These are phyloP conservation scores for Scolanthus callimorphus DNA, from an alignment of 92 coral and sea anemone species.

Conservation along the genomic window DNA sequence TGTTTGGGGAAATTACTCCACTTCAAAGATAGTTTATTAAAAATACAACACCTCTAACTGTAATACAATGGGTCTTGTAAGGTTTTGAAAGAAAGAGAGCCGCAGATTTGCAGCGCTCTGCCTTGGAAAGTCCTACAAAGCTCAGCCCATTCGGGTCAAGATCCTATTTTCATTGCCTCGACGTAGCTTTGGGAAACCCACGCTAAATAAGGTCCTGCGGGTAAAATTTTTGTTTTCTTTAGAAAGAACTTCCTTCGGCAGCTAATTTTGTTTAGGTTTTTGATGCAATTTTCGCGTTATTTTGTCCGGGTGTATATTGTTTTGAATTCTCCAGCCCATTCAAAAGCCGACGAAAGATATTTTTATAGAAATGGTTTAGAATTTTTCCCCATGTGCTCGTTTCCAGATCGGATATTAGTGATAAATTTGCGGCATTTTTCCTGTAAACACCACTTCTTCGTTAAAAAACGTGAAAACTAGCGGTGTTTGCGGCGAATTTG, in stretches of 20 bases:
- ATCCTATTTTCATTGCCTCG: too few species aligned
- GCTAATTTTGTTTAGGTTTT: not conserved
- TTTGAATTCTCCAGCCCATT: not conserved
- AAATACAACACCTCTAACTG: not conserved
- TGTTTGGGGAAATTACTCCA: not conserved
- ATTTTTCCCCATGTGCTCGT: conserved; percentile 1
- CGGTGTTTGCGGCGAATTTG: conserved; percentile 1
- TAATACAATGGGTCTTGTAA: not conserved
- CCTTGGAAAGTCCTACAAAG: too few species aligned
- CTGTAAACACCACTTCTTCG: not conserved
- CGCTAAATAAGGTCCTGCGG: too few species aligned
- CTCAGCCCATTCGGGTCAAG: too few species aligned
- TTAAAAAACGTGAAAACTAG: not conserved
- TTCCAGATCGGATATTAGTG: too few species aligned
- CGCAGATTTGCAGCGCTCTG: too few species aligned
- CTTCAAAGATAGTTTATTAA: not conserved
- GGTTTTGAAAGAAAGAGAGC: not conserved
- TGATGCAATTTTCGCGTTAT: not conserved
- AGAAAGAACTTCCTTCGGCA: conserved; percentile 1
- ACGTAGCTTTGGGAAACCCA: too few species aligned
- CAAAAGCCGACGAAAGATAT: not conserved
- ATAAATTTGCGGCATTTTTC: not conserved
- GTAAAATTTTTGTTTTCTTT: too few species aligned
- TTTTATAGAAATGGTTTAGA: not conserved
- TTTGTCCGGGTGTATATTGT: not conserved